These are phyloP conservation scores for Haliclystus octoradiatus DNA, from an alignment of 30 jellyfish, hydroid and myxozoan genomes.

Conservation along the genomic window DNA sequence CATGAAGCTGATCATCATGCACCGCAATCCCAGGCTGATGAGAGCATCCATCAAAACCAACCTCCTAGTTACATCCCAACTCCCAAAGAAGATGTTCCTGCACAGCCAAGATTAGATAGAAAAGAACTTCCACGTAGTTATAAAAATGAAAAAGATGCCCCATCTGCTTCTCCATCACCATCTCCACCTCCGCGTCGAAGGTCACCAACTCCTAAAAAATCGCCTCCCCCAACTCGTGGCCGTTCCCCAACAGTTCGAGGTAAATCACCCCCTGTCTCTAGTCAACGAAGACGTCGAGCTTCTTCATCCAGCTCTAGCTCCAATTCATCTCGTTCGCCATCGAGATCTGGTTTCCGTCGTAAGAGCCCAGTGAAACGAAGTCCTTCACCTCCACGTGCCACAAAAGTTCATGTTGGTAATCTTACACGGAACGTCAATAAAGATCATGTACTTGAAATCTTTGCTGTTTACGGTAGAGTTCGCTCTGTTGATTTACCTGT, in stretches of 20 bases:
- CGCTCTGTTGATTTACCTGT: constrained; percentile 86
- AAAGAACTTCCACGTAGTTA: constrained; percentile 8
- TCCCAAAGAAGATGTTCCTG: neutral
- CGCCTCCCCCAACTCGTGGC: constrained; percentile 32
- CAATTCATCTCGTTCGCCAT: constrained; percentile 12
- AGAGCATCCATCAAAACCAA: no score
- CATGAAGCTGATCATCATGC: no score
- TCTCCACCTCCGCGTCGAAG: constrained; percentile 25
- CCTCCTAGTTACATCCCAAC: no score
- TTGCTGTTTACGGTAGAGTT: constrained; percentile 82
- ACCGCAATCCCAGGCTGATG: constrained; percentile 1
- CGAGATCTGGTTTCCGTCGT: constrained; percentile 74
- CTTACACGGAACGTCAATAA: constrained; percentile 84
- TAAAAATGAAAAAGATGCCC: neutral
- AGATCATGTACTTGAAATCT: constrained; percentile 83
- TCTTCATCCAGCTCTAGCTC: constrained; percentile 60
- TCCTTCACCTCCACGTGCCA: constrained; percentile 56
- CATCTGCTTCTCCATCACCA: constrained; percentile 15
- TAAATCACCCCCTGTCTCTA: constrained; percentile 16
- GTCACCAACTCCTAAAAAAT: constrained; percentile 22
- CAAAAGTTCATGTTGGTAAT: constrained; percentile 74
- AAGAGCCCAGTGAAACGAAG: constrained; percentile 25
- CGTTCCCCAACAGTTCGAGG: constrained; percentile 35
- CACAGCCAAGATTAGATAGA: neutral
- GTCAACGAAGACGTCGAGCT: constrained; percentile 48